phyloP scores from a whole-genome alignment of 2,113 vertebrate species.

The Phaethornis superciliosus region DNA sequence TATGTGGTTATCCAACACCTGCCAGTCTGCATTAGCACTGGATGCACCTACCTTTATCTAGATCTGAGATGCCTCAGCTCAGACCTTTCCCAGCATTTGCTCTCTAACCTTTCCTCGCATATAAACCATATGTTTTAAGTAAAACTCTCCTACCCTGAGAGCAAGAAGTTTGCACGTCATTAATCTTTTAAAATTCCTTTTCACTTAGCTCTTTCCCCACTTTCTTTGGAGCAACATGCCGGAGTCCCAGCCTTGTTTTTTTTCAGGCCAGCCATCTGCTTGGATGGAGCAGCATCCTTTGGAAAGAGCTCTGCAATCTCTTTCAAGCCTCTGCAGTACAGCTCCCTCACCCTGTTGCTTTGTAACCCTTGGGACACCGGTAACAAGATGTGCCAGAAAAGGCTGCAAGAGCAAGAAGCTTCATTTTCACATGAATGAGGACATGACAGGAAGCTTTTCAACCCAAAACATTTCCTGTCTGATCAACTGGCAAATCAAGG shows the following conservation, averaged over 20 bases:
- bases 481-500: constrained; percentile 16
- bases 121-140: not conserved
- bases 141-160: not conserved
- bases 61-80: not conserved
- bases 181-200: constrained; percentile 8
- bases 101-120: not conserved
- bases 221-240: not conserved
- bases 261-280: not conserved
- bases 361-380: not conserved
- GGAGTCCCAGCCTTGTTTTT: not conserved
- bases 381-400: not conserved
- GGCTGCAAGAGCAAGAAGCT: not conserved
- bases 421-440: constrained; percentile 50
- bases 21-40: not conserved
- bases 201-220: not conserved
- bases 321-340: rapidly evolving
- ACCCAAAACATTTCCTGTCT: constrained; percentile 33
- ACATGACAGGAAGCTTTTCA: constrained; percentile 32
- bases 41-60: not conserved
- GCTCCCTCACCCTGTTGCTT: not conserved
- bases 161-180: not conserved
- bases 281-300: not conserved
- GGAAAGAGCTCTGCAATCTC: not conserved
- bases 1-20: not conserved
- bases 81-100: not conserved